Evolutionary conservation across 2,113 vertebrate species (phyloP).

Genomic region (Panurus biarmicus): DNA sequence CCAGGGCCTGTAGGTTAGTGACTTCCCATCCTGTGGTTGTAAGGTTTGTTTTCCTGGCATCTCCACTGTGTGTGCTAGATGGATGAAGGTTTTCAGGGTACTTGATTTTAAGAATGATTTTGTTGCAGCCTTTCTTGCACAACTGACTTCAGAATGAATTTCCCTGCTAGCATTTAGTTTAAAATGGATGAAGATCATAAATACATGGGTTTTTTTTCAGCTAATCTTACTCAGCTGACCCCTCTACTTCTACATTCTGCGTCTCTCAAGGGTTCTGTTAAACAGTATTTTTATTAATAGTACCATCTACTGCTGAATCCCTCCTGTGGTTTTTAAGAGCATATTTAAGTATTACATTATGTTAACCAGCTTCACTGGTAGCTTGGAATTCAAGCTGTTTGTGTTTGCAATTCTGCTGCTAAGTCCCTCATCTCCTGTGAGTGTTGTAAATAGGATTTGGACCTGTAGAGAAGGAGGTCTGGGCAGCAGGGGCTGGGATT

Average conservation of each 20-base stretch:
- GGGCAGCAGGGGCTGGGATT: background rate
- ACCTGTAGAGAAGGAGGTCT: background rate
- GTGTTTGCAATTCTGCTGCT: background rate
- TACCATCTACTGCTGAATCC: slow-evolving; percentile 16
- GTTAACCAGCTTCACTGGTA: slow-evolving; percentile 1
- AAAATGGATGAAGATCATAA: background rate
- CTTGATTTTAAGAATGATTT: background rate
- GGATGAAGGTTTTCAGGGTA: background rate
- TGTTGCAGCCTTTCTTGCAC: background rate
- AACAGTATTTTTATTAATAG: slow-evolving; percentile 46
- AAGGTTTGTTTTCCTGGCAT: background rate
- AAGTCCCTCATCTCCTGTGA: background rate
- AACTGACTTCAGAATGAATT: background rate
- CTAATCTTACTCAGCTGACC: slow-evolving; percentile 2
- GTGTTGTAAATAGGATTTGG: background rate
- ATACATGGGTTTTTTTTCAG: background rate
- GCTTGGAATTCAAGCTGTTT: background rate
- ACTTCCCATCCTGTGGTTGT: background rate
- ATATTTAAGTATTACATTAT: slow-evolving; percentile 40
- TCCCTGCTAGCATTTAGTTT: background rate
- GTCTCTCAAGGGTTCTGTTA: slow-evolving; percentile 33
- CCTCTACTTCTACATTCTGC: background rate
- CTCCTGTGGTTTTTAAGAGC: slow-evolving; percentile 53
- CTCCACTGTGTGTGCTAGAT: background rate
- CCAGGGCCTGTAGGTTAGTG: background rate